Conservation (phyloP, 2,797 vertebrate genomes). For the Menidia menidia region DNA sequence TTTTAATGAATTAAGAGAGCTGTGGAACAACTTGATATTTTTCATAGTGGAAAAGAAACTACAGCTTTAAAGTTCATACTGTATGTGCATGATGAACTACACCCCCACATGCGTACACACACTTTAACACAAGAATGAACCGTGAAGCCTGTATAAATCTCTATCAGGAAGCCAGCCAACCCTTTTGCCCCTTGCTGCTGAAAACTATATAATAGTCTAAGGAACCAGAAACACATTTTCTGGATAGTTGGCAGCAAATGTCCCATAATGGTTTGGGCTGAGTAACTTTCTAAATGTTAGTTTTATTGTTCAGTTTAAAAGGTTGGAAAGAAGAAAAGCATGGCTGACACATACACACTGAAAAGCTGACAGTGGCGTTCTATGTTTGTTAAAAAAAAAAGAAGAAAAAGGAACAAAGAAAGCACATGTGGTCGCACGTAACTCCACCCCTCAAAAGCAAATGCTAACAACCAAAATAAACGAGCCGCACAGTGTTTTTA, state of each 20-base stretch:
- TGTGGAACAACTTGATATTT: slow-evolving; percentile 51
- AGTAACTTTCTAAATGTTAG: slow-evolving; percentile 77
- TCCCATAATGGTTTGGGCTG: slow-evolving; percentile 76
- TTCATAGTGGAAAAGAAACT: slow-evolving; percentile 52
- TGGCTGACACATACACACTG: slow-evolving; percentile 35
- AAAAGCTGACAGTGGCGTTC: slow-evolving; percentile 30
- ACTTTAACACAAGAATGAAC: slow-evolving; percentile 48
- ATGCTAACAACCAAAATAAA: slow-evolving; percentile 69
- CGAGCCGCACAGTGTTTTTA: slow-evolving; percentile 42
- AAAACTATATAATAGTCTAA: slow-evolving; percentile 79
- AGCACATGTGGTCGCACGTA: slow-evolving; percentile 50
- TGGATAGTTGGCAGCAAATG: slow-evolving; percentile 84
- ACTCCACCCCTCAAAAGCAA: slow-evolving; percentile 57
- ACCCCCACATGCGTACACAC: slow-evolving; percentile 30
- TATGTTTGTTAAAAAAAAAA: slow-evolving; percentile 29
- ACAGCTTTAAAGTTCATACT: slow-evolving; percentile 46
- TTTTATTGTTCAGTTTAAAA: slow-evolving; percentile 69
- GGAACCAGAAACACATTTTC: slow-evolving; percentile 83
- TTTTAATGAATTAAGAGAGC: slow-evolving; percentile 23
- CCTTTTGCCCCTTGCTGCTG: slow-evolving; percentile 73
- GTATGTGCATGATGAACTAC: slow-evolving; percentile 39
- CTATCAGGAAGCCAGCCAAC: slow-evolving; percentile 80
- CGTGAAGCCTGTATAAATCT: slow-evolving; percentile 81
- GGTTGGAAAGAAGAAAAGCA: slow-evolving; percentile 22
- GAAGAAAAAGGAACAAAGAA: slow-evolving; percentile 31